Conservation (phyloP, 2,797 vertebrate species). For the Argentina silus region DNA sequence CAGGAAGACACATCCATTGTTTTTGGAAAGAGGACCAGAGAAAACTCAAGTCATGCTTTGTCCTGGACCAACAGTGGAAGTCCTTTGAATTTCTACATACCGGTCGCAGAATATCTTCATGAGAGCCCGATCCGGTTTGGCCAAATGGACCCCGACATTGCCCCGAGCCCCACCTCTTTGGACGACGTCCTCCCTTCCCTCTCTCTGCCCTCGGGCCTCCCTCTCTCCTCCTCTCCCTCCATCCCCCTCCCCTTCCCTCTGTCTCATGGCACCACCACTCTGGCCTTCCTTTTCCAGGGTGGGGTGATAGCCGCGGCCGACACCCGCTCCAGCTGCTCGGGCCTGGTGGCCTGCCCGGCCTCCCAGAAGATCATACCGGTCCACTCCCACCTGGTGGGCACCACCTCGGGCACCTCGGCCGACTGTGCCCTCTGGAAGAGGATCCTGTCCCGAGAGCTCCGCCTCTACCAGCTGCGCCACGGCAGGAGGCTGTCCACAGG, state of each 20-base stretch:
- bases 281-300: conserved; percentile 84
- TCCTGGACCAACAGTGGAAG: conserved; percentile 28
- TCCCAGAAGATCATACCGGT: conserved; percentile 85
- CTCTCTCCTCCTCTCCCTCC: conserved; percentile 38
- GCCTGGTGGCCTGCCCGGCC: conserved; percentile 80
- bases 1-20: conserved; percentile 14
- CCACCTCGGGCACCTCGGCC: conserved; percentile 86
- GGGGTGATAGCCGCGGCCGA: conserved; percentile 87
- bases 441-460: conserved; percentile 80
- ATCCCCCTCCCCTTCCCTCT: conserved; percentile 75
- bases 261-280: conserved; percentile 88
- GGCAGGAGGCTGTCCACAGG: conserved; percentile 77
- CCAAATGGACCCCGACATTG: conserved; percentile 48
- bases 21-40: conserved; percentile 33
- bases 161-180: conserved; percentile 25
- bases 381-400: conserved; percentile 84
- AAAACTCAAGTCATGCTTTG: conserved; percentile 14
- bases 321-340: conserved; percentile 85
- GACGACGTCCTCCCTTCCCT: conserved; percentile 25
- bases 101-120: conserved; percentile 67
- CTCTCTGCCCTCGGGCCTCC: conserved; percentile 28
- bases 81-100: conserved; percentile 69
- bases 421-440: conserved; percentile 86
- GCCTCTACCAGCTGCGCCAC: conserved; percentile 82
- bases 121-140: conserved; percentile 74